Conservation (phyloP, 1,140 invertebrate species). For the Ylistrum balloti region DNA sequence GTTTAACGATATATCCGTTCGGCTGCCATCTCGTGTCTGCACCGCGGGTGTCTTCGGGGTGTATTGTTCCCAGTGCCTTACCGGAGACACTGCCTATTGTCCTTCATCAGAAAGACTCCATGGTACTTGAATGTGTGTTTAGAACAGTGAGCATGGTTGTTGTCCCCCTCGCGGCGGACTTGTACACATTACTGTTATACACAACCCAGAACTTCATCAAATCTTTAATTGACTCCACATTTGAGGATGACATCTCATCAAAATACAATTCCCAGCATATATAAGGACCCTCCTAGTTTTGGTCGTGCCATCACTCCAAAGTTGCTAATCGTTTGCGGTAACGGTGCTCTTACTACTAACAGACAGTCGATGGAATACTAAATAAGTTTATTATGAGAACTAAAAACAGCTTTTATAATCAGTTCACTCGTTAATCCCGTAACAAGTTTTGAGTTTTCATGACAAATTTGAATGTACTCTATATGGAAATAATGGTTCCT, state of each 20-base stretch:
- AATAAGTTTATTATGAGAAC: not conserved
- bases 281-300: not conserved
- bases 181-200: slow-evolving; percentile 23
- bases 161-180: slow-evolving; percentile 29
- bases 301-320: not conserved
- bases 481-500: slow-evolving; percentile 16
- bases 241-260: slow-evolving; percentile 34
- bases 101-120: not conserved
- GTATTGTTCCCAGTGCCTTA: slow-evolving; percentile 32
- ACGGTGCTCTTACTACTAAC: not conserved
- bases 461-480: not conserved
- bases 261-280: slow-evolving; percentile 20
- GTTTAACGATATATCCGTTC: slow-evolving; percentile 39
- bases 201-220: slow-evolving; percentile 33
- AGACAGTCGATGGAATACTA: not conserved
- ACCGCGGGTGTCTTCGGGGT: slow-evolving; percentile 12
- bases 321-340: not conserved
- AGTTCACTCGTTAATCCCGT: not conserved
- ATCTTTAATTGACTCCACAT: slow-evolving; percentile 34
- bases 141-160: not conserved
- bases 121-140: not conserved
- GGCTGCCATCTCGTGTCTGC: slow-evolving; percentile 36
- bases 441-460: not conserved
- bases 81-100: slow-evolving; percentile 4
- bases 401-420: too few relatives aligned